phyloP scores from a whole-genome alignment of 2,888 invertebrate genomes.

The Nezara viridula region DNA sequence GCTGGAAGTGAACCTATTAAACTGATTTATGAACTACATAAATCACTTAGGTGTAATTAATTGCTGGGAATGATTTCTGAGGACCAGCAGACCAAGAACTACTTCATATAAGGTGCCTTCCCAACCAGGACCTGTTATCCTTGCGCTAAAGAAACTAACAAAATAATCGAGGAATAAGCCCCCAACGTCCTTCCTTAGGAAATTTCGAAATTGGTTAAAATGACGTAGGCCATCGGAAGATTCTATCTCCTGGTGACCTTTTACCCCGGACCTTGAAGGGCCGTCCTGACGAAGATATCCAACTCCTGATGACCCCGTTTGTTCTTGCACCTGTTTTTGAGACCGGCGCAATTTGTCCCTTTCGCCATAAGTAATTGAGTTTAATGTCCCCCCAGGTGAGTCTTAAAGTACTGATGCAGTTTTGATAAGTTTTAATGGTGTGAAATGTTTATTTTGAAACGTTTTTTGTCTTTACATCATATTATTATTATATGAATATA shows the following conservation, averaged over 20 bases:
- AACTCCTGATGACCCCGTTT: slow-evolving; percentile 1
- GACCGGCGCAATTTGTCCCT: background rate
- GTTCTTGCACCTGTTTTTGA: slow-evolving; percentile 17
- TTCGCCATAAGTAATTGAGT: background rate
- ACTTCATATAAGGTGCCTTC: background rate
- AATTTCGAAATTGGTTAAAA: slow-evolving; percentile 45
- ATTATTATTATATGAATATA: background rate
- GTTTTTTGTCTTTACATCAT: background rate
- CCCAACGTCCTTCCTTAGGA: background rate
- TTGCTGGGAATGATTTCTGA: background rate
- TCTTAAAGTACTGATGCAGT: background rate
- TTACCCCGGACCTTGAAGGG: background rate
- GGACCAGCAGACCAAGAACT: background rate
- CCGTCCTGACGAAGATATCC: slow-evolving; percentile 10
- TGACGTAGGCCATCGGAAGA: slow-evolving; percentile 2
- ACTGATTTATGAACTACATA: slow-evolving; percentile 13
- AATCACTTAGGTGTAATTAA: background rate
- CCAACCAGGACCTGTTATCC: background rate
- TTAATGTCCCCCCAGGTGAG: background rate
- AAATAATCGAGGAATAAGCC: background rate
- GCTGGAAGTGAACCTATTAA: background rate
- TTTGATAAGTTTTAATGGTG: slow-evolving; percentile 2
- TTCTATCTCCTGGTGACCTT: background rate
- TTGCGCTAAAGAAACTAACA: background rate
- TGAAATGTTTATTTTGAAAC: background rate